phyloP scores from a whole-genome alignment of 37 sponge, comb jelly and placozoan genomes.

The Ianthella basta region DNA sequence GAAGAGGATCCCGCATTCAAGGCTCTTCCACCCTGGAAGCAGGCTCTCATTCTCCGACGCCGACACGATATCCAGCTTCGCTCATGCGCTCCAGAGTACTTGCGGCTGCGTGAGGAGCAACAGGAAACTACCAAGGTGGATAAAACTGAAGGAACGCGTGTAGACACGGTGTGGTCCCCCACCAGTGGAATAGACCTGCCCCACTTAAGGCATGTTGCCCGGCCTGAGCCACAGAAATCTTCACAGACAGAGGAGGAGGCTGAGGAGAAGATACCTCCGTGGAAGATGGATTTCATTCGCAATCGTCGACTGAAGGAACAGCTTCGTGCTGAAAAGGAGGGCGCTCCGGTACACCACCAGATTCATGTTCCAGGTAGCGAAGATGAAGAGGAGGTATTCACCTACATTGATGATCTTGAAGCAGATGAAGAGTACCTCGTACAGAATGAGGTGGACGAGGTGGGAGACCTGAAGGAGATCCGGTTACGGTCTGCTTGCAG shows the following conservation, averaged over 20 bases:
- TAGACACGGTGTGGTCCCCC: slow-evolving; percentile 17
- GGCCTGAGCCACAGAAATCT: not conserved
- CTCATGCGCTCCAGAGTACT: slow-evolving; percentile 20
- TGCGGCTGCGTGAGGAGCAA: not conserved
- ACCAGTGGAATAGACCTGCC: not conserved
- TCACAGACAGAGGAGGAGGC: not conserved
- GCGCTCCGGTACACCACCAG: not conserved
- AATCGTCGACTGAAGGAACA: slow-evolving; percentile 15
- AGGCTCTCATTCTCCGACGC: slow-evolving; percentile 68
- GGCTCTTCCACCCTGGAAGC: slow-evolving; percentile 78
- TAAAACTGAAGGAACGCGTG: not conserved
- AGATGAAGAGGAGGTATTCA: slow-evolving; percentile 31
- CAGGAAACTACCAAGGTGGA: not conserved
- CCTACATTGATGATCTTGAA: slow-evolving; percentile 29
- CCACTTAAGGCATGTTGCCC: not conserved
- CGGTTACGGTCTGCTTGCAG: not conserved
- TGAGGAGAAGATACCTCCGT: slow-evolving; percentile 22
- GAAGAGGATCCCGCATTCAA: slow-evolving; percentile 69
- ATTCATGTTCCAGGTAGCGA: not conserved
- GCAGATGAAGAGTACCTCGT: not conserved
- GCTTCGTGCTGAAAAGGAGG: not conserved
- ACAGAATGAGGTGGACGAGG: not conserved
- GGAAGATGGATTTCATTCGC: slow-evolving; percentile 22
- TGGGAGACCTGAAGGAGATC: not conserved
- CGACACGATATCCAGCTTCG: slow-evolving; percentile 57